These are phyloP conservation scores for Perdita meconis DNA, from an alignment of 2,888 invertebrate genomes.

Conservation along the genomic window DNA sequence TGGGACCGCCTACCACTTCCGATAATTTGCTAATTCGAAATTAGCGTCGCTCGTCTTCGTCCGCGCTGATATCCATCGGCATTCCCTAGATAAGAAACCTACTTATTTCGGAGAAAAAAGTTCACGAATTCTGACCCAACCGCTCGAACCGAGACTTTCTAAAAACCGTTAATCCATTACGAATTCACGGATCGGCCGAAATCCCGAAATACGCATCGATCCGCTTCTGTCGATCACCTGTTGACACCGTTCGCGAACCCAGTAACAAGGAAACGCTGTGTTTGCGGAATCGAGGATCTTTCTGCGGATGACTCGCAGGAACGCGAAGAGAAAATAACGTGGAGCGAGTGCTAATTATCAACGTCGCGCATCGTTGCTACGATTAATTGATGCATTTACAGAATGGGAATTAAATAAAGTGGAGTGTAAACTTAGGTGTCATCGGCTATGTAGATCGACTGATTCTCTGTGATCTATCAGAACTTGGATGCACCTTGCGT, in stretches of 20 bases:
- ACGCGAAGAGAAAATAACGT: slow-evolving; percentile 11
- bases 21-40: too few relatives aligned
- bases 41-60: background rate
- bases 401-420: background rate
- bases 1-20: background rate
- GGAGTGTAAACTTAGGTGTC: slow-evolving; percentile 16
- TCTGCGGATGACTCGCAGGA: slow-evolving; percentile 5
- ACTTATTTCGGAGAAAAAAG: background rate
- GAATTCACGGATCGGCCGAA: slow-evolving; percentile 72
- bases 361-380: background rate
- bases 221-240: background rate
- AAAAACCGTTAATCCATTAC: slow-evolving; percentile 80
- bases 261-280: background rate
- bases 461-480: background rate
- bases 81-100: slow-evolving; percentile 13
- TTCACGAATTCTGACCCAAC: background rate
- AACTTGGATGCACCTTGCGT: too few relatives aligned
- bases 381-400: background rate
- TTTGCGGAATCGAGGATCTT: background rate
- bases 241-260: slow-evolving; percentile 16
- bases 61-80: background rate
- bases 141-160: slow-evolving; percentile 74
- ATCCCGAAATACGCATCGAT: slow-evolving; percentile 43
- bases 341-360: slow-evolving; percentile 17
- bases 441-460: slow-evolving; percentile 12